These are phyloP conservation scores for Coptodon rendalli DNA, from an alignment of 2,113 vertebrate genomes.

Conservation along the genomic window DNA sequence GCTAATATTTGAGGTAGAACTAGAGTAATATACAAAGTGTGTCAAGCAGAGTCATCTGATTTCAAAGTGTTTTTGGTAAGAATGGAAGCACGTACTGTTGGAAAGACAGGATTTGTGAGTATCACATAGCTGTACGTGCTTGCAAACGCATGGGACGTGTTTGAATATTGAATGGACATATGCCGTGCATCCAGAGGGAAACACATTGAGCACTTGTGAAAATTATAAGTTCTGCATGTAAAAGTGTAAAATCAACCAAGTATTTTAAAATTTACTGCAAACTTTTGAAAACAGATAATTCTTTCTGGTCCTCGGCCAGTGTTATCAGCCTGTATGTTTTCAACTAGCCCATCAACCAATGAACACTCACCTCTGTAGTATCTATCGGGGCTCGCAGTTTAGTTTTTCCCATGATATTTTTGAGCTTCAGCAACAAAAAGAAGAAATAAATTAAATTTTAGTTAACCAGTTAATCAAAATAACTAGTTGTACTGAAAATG, in stretches of 20 bases:
- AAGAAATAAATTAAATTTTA: rapidly evolving
- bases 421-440: conserved; percentile 74
- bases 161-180: background rate
- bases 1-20: background rate
- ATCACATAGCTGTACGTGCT: background rate
- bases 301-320: background rate
- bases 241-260: background rate
- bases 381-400: conserved; percentile 65
- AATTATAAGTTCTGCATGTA: rapidly evolving
- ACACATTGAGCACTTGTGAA: background rate
- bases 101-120: background rate
- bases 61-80: background rate
- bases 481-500: background rate
- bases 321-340: background rate
- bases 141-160: background rate
- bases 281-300: background rate
- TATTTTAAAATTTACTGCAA: rapidly evolving
- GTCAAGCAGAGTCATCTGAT: background rate
- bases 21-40: background rate
- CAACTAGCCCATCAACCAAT: background rate
- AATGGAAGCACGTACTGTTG: background rate
- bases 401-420: conserved; percentile 86
- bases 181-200: background rate
- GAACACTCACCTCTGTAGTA: conserved; percentile 46
- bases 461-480: background rate